Evolutionary conservation across 2,797 vertebrate genomes (phyloP).

Genomic region (Hapalemur alaotrensis): DNA sequence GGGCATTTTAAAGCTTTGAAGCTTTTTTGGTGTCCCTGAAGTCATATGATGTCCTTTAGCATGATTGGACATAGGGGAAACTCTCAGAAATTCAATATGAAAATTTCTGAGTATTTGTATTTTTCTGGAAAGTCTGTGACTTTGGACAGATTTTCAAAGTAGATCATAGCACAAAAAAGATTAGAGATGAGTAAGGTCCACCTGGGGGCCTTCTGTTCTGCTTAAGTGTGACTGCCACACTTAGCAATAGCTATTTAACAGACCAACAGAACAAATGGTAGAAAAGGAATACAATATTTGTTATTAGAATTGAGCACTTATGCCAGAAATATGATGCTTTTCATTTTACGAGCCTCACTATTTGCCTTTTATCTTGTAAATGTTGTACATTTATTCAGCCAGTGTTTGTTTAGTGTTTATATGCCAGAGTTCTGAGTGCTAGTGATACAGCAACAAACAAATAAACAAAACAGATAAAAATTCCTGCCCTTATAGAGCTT

Average conservation of each 20-base stretch:
- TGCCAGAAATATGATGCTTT: neutral
- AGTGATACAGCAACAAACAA: neutral
- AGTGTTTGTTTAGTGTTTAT: neutral
- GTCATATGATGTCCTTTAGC: neutral
- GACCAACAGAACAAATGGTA: neutral
- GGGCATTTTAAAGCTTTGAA: constrained; percentile 3
- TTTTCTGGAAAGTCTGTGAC: neutral
- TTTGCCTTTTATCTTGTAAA: constrained; percentile 26
- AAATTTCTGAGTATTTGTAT: neutral
- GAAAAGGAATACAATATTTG: neutral
- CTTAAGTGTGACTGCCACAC: neutral
- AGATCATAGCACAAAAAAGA: neutral
- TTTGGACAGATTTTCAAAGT: constrained; percentile 35
- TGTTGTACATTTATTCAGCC: neutral
- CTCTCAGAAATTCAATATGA: neutral
- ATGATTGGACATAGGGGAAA: neutral
- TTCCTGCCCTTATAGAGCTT: neutral
- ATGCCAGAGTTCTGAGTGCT: constrained; percentile 38
- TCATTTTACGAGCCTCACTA: constrained; percentile 14
- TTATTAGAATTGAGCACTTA: constrained; percentile 20
- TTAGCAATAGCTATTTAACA: neutral
- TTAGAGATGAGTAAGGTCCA: neutral
- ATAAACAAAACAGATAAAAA: neutral
- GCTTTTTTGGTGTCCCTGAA: neutral
- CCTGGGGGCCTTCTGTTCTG: neutral